Evolutionary conservation across 2,888 invertebrate genomes (phyloP).

Genomic region (Eristalis tenax): DNA sequence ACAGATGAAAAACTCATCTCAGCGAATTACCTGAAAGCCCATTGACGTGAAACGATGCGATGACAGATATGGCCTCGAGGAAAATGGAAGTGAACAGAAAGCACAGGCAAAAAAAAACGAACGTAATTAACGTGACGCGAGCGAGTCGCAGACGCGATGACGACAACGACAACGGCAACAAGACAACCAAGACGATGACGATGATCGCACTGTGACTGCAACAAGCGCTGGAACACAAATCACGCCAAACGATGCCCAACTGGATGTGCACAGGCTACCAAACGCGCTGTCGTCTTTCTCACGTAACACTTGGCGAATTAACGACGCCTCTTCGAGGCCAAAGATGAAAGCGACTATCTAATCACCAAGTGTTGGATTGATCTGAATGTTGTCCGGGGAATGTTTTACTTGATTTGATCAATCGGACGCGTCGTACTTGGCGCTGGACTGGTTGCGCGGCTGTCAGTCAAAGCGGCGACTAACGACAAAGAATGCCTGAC

Average conservation of each 20-base stretch:
- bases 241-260: constrained; percentile 26
- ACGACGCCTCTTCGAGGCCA: constrained; percentile 16
- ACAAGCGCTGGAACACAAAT: constrained; percentile 16
- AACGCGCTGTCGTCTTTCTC: constrained; percentile 1
- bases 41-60: constrained; percentile 8
- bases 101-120: background rate
- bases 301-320: constrained; percentile 20
- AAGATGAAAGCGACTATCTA: constrained; percentile 13
- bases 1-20: constrained; percentile 1
- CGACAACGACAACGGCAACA: background rate
- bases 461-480: background rate
- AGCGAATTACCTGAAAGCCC: background rate
- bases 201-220: background rate
- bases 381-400: constrained; percentile 9
- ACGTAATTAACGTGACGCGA: constrained; percentile 22
- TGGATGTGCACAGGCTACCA: constrained; percentile 1
- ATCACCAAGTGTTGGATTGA: constrained; percentile 24
- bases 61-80: constrained; percentile 29
- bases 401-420: constrained; percentile 24
- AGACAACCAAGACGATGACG: too few species aligned
- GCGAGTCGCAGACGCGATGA: constrained; percentile 4
- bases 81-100: constrained; percentile 13
- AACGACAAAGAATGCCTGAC: constrained; percentile 1
- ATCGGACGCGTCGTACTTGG: background rate
- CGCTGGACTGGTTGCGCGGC: background rate